Base-by-base conservation (phyloP, 2,797 vertebrate genomes). In the Tadarida brasiliensis region DNA sequence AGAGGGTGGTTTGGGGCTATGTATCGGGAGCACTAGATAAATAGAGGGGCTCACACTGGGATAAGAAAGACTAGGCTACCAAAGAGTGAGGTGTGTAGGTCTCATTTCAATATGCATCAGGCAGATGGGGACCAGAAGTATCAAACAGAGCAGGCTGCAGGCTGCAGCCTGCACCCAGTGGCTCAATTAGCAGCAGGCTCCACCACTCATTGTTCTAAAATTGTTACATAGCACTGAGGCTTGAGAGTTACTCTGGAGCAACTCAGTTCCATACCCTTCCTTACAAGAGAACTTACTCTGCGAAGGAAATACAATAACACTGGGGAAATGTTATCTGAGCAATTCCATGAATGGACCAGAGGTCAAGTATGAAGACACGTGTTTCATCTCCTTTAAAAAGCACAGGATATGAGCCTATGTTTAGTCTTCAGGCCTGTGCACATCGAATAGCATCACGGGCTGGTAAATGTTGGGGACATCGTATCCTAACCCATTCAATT, bases 231-330 rank as follows among this genome's bases (percentile, higher is more conserved):
- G n/a, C n/a, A 15, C 0, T 63, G 56, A 90, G 59, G 54, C 47
- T 59, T 59, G 59, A 39, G 20, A 5, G 35, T 65, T 82, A 28
- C 22, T 77, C 81, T 26, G 44, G 57, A 87, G 70, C 17, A 28
- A 22, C 3, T 74, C 39, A 90, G 49, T 49, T 76, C 88, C 80
- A 80, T 30, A 82, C 28, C 76, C 20, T 94, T 78, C 56, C 20
- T 94, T 81, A 68, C 44, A 85, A 86, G 93, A 95, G 54, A 93
- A 68, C 77, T 51, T 57, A 74, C 22, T 82, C 24, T 54, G 81
- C 24, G 70, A 92, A 92, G 63, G 68, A 94, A 74, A 86, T 56
- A 49, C 39, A 90, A 76, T 17, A 87, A 77, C 56, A 14, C 56
- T 11, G 30, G 71, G 59, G 28, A 76, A 87, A 88, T 70, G 28